phyloP scores from a whole-genome alignment of 2,797 vertebrate genomes.

The Smutsia temminckii region DNA sequence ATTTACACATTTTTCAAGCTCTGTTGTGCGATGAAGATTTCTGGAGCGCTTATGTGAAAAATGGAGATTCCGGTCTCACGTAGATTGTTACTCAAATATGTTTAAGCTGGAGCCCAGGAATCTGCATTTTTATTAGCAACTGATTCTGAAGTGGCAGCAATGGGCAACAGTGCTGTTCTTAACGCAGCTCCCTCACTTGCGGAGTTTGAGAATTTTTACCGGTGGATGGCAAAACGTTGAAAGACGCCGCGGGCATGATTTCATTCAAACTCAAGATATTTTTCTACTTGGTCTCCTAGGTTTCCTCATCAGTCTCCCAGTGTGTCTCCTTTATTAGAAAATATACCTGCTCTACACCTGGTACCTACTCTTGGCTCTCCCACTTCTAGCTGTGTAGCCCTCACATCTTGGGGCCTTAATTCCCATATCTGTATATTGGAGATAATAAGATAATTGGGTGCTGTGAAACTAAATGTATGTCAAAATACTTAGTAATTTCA shows the following conservation, averaged over 20 bases:
- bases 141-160: not conserved
- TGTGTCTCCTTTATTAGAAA: not conserved
- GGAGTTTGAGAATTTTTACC: not conserved
- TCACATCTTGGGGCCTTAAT: not conserved
- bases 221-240: not conserved
- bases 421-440: not conserved
- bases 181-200: rapidly evolving
- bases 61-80: not conserved
- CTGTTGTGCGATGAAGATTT: not conserved
- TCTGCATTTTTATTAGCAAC: not conserved
- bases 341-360: not conserved
- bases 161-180: not conserved
- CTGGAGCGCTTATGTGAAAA: not conserved
- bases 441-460: not conserved
- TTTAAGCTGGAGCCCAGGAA: not conserved
- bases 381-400: not conserved
- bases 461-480: not conserved
- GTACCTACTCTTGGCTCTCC: not conserved
- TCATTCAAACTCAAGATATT: not conserved
- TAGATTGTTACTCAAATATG: rapidly evolving
- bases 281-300: not conserved
- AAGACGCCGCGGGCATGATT: not conserved
- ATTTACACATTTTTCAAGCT: not conserved
- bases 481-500: not conserved
- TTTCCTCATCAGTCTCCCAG: not conserved